Percentiles rank a stretch among this genome's conserved stretches.
These are phyloP conservation scores for Heliconius charithonia DNA, from an alignment of 2,888 invertebrate species.

Conservation along the genomic window DNA sequence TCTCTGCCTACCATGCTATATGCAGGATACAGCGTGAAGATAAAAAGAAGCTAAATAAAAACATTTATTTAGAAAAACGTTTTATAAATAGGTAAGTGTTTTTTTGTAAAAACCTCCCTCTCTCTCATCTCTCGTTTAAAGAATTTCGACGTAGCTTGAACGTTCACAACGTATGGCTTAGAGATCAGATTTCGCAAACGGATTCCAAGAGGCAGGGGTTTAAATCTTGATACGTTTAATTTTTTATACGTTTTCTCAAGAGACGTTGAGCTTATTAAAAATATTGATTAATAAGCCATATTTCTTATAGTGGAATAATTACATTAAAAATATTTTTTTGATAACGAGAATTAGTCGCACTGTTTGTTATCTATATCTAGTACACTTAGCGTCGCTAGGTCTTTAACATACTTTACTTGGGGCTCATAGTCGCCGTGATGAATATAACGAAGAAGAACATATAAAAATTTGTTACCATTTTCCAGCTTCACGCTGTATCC, in stretches of 20 bases:
- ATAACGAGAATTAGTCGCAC: constrained; percentile 4
- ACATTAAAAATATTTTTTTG: not conserved
- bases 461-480: too few relatives aligned
- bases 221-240: too few relatives aligned
- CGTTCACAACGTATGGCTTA: too few relatives aligned
- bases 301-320: not conserved
- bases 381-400: not conserved
- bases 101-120: too few relatives aligned
- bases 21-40: not conserved
- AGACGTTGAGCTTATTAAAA: not conserved
- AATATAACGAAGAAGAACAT: too few relatives aligned
- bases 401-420: not conserved
- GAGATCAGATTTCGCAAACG: too few relatives aligned
- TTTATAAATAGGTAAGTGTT: too few relatives aligned
- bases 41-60: not conserved
- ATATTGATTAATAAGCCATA: not conserved
- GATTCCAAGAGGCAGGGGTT: too few relatives aligned
- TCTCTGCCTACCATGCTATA: not conserved
- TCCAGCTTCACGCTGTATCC: not conserved
- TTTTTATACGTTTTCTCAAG: too few relatives aligned
- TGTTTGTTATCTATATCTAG: not conserved
- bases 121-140: too few relatives aligned
- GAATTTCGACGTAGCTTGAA: too few relatives aligned
- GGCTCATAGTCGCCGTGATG: too few relatives aligned
- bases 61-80: not conserved